These are phyloP conservation scores for Tetramorium simillimum DNA, from an alignment of 1,140 invertebrate genomes.

Conservation along the genomic window DNA sequence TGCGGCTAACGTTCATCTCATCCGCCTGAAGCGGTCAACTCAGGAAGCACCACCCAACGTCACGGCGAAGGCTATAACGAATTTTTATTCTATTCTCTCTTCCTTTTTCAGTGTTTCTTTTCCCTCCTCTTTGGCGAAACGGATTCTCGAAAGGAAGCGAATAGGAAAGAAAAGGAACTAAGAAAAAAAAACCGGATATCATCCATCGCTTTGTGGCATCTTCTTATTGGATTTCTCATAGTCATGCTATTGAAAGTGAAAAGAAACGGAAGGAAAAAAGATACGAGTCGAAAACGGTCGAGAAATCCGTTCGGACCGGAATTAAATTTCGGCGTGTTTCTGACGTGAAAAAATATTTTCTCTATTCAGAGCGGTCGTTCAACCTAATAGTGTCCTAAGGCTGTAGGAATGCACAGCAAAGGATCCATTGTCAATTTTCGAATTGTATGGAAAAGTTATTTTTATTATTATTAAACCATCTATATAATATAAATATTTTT, in stretches of 20 bases:
- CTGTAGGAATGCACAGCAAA: too few relatives aligned
- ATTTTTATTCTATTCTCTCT: neutral
- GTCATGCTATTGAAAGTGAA: conserved; percentile 60
- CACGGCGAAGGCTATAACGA: neutral
- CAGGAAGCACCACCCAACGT: neutral
- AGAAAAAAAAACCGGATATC: conserved; percentile 77
- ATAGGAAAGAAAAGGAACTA: neutral
- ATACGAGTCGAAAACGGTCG: neutral
- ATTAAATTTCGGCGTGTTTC: neutral
- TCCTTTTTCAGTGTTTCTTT: neutral
- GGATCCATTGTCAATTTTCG: neutral
- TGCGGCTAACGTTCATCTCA: neutral
- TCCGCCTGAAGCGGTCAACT: neutral
- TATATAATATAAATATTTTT: neutral
- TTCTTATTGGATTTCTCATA: conserved; percentile 80
- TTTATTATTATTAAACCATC: neutral
- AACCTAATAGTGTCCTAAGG: too few relatives aligned
- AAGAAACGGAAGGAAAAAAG: neutral
- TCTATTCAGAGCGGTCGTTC: too few relatives aligned
- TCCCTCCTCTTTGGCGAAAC: neutral
- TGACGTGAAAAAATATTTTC: neutral
- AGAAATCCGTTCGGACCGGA: neutral
- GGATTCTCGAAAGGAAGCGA: neutral
- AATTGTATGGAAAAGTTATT: neutral
- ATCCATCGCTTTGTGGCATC: conserved; percentile 81